Conservation (phyloP, 2,797 vertebrate genomes). For the Petrocephalus schoutedeni region DNA sequence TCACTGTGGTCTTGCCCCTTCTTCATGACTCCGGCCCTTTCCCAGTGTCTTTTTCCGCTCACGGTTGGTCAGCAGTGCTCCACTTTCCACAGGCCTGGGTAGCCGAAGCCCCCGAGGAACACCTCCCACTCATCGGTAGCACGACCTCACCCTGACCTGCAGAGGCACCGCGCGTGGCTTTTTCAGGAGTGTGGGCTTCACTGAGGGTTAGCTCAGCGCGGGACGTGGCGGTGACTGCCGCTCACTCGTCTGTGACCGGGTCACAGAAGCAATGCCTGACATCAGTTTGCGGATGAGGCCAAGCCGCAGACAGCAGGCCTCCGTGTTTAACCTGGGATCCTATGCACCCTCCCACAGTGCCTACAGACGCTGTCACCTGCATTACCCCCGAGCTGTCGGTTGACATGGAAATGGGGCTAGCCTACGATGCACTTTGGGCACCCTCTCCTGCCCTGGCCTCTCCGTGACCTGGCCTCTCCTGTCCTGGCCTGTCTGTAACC, state of each 20-base stretch:
- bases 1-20: not conserved
- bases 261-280: not conserved
- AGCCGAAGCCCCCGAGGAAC: not conserved
- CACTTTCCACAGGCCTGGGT: not conserved
- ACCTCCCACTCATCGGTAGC: not conserved
- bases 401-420: not conserved
- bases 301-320: not conserved
- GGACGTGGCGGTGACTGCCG: not conserved
- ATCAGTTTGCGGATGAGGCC: not conserved
- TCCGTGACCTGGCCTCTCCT: not conserved
- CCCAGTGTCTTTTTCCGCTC: not conserved
- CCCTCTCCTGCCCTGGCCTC: not conserved
- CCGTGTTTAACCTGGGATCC: not conserved
- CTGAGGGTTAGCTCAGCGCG: not conserved
- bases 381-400: not conserved
- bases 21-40: not conserved
- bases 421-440: not conserved
- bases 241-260: not conserved
- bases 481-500: not conserved
- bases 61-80: conserved; percentile 28
- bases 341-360: not conserved
- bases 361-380: not conserved
- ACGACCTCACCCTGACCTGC: not conserved
- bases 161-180: not conserved
- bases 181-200: not conserved